Percentiles rank a stretch among this genome's conserved stretches.
Evolutionary conservation across 35 echinoderm and acorn worm species (phyloP).

Genomic region (Diadema setosum): DNA sequence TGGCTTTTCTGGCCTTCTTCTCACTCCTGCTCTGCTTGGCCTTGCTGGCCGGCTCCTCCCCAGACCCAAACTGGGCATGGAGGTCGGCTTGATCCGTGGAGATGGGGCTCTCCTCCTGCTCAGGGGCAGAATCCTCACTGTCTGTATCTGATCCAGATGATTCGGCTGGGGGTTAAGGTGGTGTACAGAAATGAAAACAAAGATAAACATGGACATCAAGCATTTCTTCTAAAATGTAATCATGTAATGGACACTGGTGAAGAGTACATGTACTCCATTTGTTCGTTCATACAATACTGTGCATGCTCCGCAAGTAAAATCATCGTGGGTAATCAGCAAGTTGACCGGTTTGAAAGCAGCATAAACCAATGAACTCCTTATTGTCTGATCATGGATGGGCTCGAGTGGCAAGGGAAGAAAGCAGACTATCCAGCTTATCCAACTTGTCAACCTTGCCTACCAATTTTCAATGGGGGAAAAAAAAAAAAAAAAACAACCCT

Average conservation of each 20-base stretch:
- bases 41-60: constrained; percentile 86
- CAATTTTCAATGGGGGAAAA: no score
- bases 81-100: not conserved
- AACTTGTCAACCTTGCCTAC: no score
- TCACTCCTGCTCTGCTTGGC: constrained; percentile 87
- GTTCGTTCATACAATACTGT: not conserved
- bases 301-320: not conserved
- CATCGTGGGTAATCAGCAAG: not conserved
- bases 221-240: not conserved
- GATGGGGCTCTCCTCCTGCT: not conserved
- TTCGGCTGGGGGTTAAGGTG: not conserved
- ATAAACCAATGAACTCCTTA: not conserved
- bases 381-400: no score
- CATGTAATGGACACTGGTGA: not conserved
- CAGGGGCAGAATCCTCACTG: constrained; percentile 2
- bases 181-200: not conserved
- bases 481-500: no score
- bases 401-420: no score
- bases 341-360: not conserved
- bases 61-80: constrained; percentile 45
- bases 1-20: constrained; percentile 72
- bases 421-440: no score
- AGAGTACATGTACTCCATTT: not conserved
- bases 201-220: not conserved
- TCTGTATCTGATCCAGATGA: not conserved